A percentile compares a stretch with the other conserved stretches of the same genome.
Conservation (phyloP, 30 jellyfish, hydroid and myxozoan species). For the Pelagia noctiluca region DNA sequence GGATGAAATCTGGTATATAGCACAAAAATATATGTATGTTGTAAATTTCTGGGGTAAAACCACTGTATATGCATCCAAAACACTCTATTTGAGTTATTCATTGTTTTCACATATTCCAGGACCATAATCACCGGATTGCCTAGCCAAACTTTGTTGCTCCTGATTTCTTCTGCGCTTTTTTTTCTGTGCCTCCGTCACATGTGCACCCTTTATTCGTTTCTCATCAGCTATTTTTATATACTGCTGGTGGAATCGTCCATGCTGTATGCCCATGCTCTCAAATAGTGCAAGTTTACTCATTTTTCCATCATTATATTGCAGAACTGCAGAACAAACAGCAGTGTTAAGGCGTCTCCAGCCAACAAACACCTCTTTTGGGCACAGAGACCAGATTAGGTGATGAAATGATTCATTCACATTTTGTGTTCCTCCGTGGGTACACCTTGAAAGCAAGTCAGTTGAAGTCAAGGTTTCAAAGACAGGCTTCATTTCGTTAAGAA, state of each 20-base stretch:
- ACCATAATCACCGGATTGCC: not conserved
- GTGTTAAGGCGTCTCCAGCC: not conserved
- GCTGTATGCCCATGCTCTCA: no score
- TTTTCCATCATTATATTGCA: conserved; percentile 7
- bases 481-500: conserved; percentile 12
- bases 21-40: not conserved
- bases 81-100: not conserved
- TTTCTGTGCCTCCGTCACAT: conserved; percentile 2
- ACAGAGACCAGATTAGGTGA: no score
- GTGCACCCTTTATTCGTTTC: not conserved
- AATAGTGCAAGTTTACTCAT: not conserved
- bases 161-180: not conserved
- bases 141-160: not conserved
- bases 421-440: conserved; percentile 8
- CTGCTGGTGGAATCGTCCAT: no score
- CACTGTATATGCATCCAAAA: not conserved
- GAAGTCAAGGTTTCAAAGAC: conserved; percentile 1
- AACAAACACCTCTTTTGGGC: no score
- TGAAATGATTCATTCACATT: no score
- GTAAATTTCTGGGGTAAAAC: not conserved
- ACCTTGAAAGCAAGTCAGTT: not conserved
- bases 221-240: not conserved
- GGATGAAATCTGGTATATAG: not conserved
- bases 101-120: conserved; percentile 14
- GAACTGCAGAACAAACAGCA: not conserved